Percentiles rank a stretch among this genome's conserved stretches.
Evolutionary conservation across 2,113 vertebrate genomes (phyloP).

Genomic region (Bubo blakistoni): DNA sequence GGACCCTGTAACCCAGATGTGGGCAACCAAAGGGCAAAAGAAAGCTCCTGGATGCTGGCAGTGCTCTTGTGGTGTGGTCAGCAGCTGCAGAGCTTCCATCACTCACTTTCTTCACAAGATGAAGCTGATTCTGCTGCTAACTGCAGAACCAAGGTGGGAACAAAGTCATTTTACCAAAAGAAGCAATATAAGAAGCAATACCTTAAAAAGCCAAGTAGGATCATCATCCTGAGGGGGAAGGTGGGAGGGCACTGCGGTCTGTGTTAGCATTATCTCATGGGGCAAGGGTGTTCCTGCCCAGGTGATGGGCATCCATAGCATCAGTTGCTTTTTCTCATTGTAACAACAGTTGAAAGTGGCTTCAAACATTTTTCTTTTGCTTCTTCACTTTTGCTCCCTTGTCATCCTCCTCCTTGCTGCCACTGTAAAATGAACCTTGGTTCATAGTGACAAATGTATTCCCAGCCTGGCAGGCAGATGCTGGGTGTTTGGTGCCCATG

Average conservation of each 20-base stretch:
- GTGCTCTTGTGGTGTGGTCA: background rate
- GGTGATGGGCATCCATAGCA: rapidly evolving
- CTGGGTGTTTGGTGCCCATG: background rate
- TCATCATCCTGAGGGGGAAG: background rate
- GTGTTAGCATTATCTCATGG: background rate
- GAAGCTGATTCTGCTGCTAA: background rate
- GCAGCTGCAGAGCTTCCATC: background rate
- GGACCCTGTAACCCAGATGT: background rate
- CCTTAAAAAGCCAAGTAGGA: background rate
- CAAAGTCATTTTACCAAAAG: background rate
- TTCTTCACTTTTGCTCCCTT: background rate
- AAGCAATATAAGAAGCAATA: background rate
- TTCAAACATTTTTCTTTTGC: background rate
- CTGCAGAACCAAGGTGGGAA: background rate
- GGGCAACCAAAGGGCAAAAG: background rate
- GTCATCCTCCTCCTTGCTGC: background rate
- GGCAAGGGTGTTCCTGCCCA: background rate
- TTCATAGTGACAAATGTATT: background rate
- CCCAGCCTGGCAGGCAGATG: background rate
- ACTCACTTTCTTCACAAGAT: background rate
- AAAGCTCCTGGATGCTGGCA: background rate
- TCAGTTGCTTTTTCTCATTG: background rate
- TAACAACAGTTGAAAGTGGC: background rate
- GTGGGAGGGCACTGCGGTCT: background rate
- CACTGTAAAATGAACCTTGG: background rate